A percentile compares a stretch with the other conserved stretches of the same genome.
phyloP scores from a whole-genome alignment of 2,113 vertebrate species.

The Noctilio leporinus region DNA sequence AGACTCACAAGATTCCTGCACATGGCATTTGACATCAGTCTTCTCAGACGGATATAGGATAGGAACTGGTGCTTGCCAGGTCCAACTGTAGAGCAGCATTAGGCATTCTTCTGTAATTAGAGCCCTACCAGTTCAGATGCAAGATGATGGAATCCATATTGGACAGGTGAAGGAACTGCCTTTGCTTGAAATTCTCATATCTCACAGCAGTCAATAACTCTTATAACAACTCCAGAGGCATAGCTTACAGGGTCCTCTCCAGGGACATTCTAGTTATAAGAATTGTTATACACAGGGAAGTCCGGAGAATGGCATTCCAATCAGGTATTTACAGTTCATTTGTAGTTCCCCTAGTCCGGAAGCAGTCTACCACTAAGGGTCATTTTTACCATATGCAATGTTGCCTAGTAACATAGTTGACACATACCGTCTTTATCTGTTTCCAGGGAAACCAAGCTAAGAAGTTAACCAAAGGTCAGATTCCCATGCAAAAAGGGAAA shows the following conservation, averaged over 20 bases:
- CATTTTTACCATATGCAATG: conserved; percentile 33
- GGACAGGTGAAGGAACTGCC: background rate
- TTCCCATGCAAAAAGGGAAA: conserved; percentile 47
- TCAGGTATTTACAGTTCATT: background rate
- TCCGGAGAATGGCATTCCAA: background rate
- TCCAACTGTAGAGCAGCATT: background rate
- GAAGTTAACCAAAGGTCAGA: conserved; percentile 60
- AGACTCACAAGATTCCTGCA: background rate
- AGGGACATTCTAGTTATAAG: background rate
- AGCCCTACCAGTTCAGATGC: background rate
- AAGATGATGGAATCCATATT: background rate
- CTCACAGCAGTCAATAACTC: background rate
- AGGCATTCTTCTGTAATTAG: background rate
- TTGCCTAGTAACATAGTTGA: conserved; percentile 60
- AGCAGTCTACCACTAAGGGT: background rate
- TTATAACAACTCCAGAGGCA: background rate
- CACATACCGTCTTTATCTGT: conserved; percentile 62
- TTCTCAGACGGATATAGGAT: background rate
- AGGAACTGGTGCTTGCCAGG: background rate
- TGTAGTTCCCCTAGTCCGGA: background rate
- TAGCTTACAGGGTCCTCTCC: background rate
- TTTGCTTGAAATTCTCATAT: background rate
- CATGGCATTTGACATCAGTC: background rate
- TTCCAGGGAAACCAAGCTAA: conserved; percentile 54
- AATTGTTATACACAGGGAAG: background rate